Evolutionary conservation across 2,888 invertebrate genomes (phyloP).

Genomic region (Anthrax anthrax): DNA sequence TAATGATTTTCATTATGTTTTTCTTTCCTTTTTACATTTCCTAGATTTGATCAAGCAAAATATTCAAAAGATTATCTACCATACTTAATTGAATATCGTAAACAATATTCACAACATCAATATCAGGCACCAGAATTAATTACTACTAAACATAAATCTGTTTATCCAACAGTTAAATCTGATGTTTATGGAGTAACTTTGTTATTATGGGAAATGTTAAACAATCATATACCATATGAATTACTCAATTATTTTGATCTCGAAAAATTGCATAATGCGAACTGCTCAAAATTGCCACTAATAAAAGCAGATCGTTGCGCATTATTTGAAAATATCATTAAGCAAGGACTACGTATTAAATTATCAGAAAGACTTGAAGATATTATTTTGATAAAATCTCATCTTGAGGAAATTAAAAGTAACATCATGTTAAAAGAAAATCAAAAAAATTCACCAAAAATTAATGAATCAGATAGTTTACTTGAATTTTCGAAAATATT

Average conservation of each 20-base stretch:
- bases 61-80: conserved; percentile 5
- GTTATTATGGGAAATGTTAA: conserved; percentile 15
- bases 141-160: conserved; percentile 7
- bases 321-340: conserved; percentile 8
- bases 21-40: too few species aligned
- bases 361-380: conserved; percentile 8
- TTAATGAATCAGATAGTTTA: neutral
- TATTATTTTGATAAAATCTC: conserved; percentile 6
- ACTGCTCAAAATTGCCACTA: conserved; percentile 9
- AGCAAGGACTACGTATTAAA: conserved; percentile 9
- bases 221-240: conserved; percentile 13
- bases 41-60: neutral
- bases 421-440: neutral
- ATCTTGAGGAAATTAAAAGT: conserved; percentile 2
- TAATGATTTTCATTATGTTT: too few species aligned
- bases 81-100: conserved; percentile 12
- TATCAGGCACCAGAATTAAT: conserved; percentile 15
- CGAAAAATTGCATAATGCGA: conserved; percentile 9
- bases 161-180: conserved; percentile 12
- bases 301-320: conserved; percentile 9
- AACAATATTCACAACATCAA: conserved; percentile 11
- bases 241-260: conserved; percentile 12
- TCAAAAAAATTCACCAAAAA: neutral
- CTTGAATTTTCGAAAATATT: neutral
- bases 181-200: conserved; percentile 14